Conservation (phyloP, 2,888 invertebrate species). For the Nebria salina region DNA sequence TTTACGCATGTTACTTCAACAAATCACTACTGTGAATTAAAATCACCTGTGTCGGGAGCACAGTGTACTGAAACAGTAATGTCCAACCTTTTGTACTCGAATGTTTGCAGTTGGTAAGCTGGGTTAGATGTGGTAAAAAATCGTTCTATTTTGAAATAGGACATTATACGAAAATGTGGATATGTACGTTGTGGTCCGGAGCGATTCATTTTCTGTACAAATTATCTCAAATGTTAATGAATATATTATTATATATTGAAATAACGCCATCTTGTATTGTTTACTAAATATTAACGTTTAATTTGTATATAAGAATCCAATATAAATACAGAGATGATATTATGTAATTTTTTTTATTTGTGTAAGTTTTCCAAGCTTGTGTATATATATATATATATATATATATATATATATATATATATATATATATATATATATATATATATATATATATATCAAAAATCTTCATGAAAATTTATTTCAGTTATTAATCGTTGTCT, state of each 20-base stretch:
- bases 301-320: conserved; percentile 19
- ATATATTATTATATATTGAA: conserved; percentile 21
- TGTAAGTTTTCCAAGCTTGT: too few species aligned
- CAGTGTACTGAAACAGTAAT: background rate
- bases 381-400: too few species aligned
- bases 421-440: too few species aligned
- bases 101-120: too few species aligned
- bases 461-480: too few species aligned
- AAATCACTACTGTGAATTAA: too few species aligned
- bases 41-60: background rate
- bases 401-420: too few species aligned
- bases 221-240: conserved; percentile 33
- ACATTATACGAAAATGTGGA: background rate
- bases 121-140: too few species aligned
- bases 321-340: conserved; percentile 42
- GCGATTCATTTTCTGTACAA: background rate
- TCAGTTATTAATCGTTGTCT: too few species aligned
- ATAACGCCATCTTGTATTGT: conserved; percentile 41
- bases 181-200: background rate
- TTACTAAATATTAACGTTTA: conserved; percentile 29
- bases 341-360: conserved; percentile 31
- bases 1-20: too few species aligned
- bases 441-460: too few species aligned
- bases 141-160: background rate
- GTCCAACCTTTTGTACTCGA: background rate